phyloP scores from a whole-genome alignment of 2,113 vertebrate species.

The Laterallus jamaicensis region DNA sequence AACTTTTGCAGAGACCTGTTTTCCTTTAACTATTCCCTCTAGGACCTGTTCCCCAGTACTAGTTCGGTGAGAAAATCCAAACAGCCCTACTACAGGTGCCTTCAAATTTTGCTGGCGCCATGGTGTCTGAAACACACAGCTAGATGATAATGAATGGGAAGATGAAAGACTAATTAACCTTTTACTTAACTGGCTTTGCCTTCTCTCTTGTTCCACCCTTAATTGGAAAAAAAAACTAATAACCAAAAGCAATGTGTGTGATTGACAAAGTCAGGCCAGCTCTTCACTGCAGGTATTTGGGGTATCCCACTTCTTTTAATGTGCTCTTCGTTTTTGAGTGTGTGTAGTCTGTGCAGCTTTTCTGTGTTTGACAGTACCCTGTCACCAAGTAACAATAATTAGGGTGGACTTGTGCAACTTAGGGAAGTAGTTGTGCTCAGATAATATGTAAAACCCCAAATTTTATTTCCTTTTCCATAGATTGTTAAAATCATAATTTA shows the following conservation, averaged over 20 bases:
- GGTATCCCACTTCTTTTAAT: background rate
- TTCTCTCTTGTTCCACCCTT: background rate
- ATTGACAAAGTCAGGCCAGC: background rate
- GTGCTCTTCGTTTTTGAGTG: background rate
- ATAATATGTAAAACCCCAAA: rapidly evolving
- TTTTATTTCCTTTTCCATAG: background rate
- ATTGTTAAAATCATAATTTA: background rate
- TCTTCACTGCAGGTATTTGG: background rate
- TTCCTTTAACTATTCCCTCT: background rate
- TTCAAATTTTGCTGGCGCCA: background rate
- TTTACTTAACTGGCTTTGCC: background rate
- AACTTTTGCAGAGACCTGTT: background rate
- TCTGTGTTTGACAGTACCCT: background rate
- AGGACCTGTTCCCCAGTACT: background rate
- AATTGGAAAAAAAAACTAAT: background rate
- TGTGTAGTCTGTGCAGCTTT: background rate
- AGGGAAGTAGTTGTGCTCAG: background rate
- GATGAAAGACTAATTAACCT: background rate
- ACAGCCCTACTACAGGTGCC: background rate
- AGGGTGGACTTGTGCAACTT: background rate
- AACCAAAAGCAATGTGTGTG: background rate
- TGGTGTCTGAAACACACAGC: background rate
- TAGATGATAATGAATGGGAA: background rate
- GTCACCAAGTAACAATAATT: background rate
- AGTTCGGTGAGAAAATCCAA: background rate